phyloP scores from a whole-genome alignment of 2,888 invertebrate species.

The Nomada goodeniana region DNA sequence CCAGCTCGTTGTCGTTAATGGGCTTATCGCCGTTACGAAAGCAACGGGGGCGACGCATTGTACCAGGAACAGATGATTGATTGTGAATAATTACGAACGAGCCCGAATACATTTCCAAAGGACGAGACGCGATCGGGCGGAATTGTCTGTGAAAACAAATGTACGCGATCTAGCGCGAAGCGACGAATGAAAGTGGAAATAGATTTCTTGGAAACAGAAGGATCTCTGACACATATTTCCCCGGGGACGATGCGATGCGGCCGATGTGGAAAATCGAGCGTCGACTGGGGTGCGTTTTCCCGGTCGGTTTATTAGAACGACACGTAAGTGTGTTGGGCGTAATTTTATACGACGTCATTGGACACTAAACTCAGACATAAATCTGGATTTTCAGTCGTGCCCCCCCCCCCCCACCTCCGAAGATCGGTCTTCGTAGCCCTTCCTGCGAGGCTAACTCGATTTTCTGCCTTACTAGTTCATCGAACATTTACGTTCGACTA shows the following conservation, averaged over 20 bases:
- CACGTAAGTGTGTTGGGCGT: conserved; percentile 69
- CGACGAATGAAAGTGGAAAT: conserved; percentile 49
- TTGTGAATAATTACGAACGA: conserved; percentile 13
- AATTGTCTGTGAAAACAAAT: neutral
- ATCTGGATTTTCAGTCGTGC: conserved; percentile 60
- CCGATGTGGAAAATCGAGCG: conserved; percentile 58
- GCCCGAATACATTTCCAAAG: conserved; percentile 5
- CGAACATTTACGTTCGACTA: conserved; percentile 58
- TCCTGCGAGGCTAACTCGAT: conserved; percentile 48
- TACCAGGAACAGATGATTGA: conserved; percentile 10
- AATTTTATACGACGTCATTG: conserved; percentile 75
- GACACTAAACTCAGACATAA: conserved; percentile 65
- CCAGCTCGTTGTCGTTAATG: conserved; percentile 31
- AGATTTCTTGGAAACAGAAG: conserved; percentile 68
- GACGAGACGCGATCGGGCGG: conserved; percentile 3
- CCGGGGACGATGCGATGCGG: conserved; percentile 43
- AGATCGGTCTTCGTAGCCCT: conserved; percentile 31
- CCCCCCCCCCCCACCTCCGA: neutral
- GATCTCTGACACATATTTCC: conserved; percentile 64
- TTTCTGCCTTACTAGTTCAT: conserved; percentile 55
- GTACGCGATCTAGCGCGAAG: neutral
- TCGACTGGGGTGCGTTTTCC: conserved; percentile 65
- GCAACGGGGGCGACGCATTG: conserved; percentile 3
- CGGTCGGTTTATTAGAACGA: conserved; percentile 75
- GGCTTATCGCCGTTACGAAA: conserved; percentile 28